These are phyloP conservation scores for Gymnocephalus cernua DNA, from an alignment of 2,113 vertebrate species.

Conservation along the genomic window DNA sequence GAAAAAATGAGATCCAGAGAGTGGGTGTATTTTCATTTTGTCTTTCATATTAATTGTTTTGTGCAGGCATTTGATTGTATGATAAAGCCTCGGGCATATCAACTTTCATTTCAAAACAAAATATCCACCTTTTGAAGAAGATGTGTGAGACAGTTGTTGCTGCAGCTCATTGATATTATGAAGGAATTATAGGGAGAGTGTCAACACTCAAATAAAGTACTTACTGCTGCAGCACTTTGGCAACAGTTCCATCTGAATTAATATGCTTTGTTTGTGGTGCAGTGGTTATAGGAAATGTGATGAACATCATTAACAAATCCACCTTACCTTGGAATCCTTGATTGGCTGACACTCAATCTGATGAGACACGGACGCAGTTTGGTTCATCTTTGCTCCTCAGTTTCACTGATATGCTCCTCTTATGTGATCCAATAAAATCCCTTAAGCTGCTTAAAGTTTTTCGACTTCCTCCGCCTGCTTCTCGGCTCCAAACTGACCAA, in stretches of 20 bases:
- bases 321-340: conserved; percentile 71
- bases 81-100: no score
- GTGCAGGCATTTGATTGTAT: no score
- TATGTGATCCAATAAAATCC: conserved; percentile 15
- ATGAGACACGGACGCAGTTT: conserved; percentile 76
- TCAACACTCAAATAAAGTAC: not conserved
- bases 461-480: conserved; percentile 17
- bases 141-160: no score
- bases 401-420: conserved; percentile 15
- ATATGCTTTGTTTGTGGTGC: not conserved
- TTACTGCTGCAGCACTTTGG: not conserved
- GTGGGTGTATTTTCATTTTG: no score
- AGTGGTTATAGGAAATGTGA: not conserved
- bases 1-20: no score
- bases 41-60: no score
- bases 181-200: no score
- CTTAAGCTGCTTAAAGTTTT: conserved; percentile 38
- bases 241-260: not conserved
- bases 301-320: not conserved
- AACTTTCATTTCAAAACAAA: not conserved
- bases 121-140: not conserved
- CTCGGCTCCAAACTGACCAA: not conserved
- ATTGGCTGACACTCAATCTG: conserved; percentile 72
- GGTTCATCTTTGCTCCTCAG: conserved; percentile 66
- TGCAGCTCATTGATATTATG: no score